Base-by-base conservation (phyloP, 2,113 vertebrate genomes). In the Platichthys flesus region DNA sequence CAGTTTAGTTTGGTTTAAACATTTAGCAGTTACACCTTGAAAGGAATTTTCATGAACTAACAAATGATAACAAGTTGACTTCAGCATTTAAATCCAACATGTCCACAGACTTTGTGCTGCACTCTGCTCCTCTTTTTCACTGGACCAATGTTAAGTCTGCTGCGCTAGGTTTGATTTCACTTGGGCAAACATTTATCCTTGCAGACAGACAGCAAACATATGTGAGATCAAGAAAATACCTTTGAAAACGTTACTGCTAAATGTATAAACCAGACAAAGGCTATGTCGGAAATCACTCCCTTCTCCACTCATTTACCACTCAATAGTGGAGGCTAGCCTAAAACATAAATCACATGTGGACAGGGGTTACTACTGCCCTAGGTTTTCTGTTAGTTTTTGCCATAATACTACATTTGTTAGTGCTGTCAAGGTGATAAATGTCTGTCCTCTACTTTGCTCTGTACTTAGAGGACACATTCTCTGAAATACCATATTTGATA, bases 351-450 rank as follows among this genome's bases (percentile, higher is more conserved):
- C 61, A 63, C 15, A 21, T 1, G 13, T 47, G n/a, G n/a, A 9
- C 21, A 49, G 15, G 61, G 3, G 15, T 26, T 2, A 24, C 4
- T 15, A 1, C n/a, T 12, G 40, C 61, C 23, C 18, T n/a, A 9
- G 60, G 35, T 63, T 45, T 23, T 63, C n/a, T 63, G 37, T 42
- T 63, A 16, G 61, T 37, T 20, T 63, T 63, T 63, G 40, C 12
- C 13, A 4, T 9, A 63, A 63, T 63, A 45, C 23, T 63, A 9
- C 14, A 59, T 28, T 59, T 59, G 26, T 59, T 28, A 55, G 24
- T 62, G 31, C 20, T 62, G 31, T 21, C 20, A 26, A 47, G 6
- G 9, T 62, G 59, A 40, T 26, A 57, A 15, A 26, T 40, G 59
- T 40, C 23, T 52, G 64, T 24, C 26, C 62, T 65, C 31, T 18